These are phyloP conservation scores for Hololepta plana DNA, from an alignment of 2,888 invertebrate genomes.

Conservation along the genomic window DNA sequence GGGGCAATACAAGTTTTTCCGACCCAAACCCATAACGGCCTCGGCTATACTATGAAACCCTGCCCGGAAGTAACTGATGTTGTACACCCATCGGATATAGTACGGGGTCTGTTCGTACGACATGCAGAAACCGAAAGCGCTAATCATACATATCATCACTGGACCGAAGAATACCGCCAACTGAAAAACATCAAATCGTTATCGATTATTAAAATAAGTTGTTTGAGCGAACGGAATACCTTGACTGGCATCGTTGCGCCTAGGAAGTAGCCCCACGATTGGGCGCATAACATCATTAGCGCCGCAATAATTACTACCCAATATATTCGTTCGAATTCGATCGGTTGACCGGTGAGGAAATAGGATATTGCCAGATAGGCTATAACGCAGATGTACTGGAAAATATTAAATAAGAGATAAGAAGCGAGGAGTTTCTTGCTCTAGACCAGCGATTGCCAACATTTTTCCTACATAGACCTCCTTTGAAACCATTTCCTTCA, in stretches of 20 bases:
- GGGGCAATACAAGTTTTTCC: conserved; percentile 57
- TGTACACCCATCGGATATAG: conserved; percentile 73
- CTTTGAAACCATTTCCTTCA: no score
- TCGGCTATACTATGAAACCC: conserved; percentile 80
- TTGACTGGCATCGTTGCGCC: conserved; percentile 78
- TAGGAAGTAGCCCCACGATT: conserved; percentile 80
- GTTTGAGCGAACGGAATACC: no score
- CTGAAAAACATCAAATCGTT: conserved; percentile 32
- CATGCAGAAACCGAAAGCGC: conserved; percentile 87
- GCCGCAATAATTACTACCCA: conserved; percentile 60
- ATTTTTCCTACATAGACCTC: no score
- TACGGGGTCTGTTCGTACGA: conserved; percentile 75
- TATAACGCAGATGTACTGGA: conserved; percentile 65
- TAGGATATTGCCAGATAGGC: conserved; percentile 71
- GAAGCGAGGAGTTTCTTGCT: no score
- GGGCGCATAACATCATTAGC: conserved; percentile 69
- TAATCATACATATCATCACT: conserved; percentile 73
- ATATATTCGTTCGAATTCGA: conserved; percentile 67
- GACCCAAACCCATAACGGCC: conserved; percentile 68
- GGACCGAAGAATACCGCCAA: conserved; percentile 89
- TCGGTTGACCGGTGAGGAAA: conserved; percentile 72
- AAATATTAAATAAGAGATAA: no score
- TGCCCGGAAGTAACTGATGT: conserved; percentile 80
- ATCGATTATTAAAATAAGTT: no score
- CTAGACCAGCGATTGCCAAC: no score